Base-by-base conservation (phyloP, 2,113 vertebrate species). In the Sylvietta virens region DNA sequence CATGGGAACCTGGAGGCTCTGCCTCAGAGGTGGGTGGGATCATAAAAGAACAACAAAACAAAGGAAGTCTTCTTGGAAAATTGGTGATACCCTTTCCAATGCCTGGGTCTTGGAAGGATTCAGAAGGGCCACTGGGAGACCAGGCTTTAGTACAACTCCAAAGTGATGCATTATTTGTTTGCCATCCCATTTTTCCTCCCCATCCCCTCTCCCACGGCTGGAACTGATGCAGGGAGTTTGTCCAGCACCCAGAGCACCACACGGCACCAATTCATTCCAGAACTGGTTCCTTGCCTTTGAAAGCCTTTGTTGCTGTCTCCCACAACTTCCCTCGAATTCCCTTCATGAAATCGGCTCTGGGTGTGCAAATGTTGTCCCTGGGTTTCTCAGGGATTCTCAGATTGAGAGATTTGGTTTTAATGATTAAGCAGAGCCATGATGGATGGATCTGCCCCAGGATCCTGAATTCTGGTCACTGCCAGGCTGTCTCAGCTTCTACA, bases 21-120 rank as follows among this genome's bases (percentile, higher is more conserved):
- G 39, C 40, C 15, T 12, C n/a, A 23, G 28, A 13, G 10, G 0
- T 3, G 9, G 56, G 58, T 5, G 2, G 19, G 30, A 23, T 13
- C n/a, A 12, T 10, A 18, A n/a, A n/a, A 67, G 28, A n/a, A 72
- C 11, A 66, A 22, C 14, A 60, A 69, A 78, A 30, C 6, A 33
- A 57, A 39, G 33, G 12, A 47, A 76, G 9, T 20, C 12, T 71
- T 33, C 21, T 6, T 42, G 76, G 56, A 39, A 45, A 77, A 79
- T 1, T 10, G 20, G 22, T 21, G 81, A 66, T 23, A 7, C 1
- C 2, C 8, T 83, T 60, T 6, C 45, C 53, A 45, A 12, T 6
- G 53, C 16, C 50, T 23, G 27, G 4, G 15, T 13, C 16, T 13
- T 40, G 28, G 61, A 53, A 58, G 45, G 20, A 24, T 21, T 15